phyloP scores from a whole-genome alignment of 2,113 vertebrate genomes.

The Leiothrix lutea region DNA sequence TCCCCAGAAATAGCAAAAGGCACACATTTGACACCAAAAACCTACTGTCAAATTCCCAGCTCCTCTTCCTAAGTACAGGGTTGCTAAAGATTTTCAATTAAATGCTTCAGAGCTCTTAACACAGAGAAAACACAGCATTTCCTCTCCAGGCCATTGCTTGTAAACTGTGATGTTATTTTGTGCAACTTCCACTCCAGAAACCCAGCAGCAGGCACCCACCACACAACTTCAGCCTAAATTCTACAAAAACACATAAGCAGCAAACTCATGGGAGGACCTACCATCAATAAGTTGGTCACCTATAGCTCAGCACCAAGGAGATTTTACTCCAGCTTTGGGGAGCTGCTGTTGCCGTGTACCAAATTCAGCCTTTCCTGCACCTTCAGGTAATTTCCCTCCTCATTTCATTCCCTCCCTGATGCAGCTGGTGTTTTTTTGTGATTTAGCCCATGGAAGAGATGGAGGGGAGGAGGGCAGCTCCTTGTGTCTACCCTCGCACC shows the following conservation, averaged over 20 bases:
- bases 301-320: not conserved
- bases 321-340: not conserved
- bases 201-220: not conserved
- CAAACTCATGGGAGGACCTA: rapidly evolving
- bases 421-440: not conserved
- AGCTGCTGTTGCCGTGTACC: not conserved
- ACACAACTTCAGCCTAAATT: not conserved
- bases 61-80: not conserved
- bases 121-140: not conserved
- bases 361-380: not conserved
- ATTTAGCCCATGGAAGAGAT: not conserved
- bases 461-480: not conserved
- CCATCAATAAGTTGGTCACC: not conserved
- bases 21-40: not conserved
- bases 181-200: not conserved
- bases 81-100: not conserved
- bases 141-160: not conserved
- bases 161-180: not conserved
- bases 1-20: not conserved
- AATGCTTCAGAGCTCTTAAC: not conserved
- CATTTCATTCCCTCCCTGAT: rapidly evolving
- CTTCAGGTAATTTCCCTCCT: not conserved
- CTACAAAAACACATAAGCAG: not conserved
- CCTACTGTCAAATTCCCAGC: not conserved
- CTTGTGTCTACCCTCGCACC: not conserved